Evolutionary conservation across 2,888 invertebrate species (phyloP).

Genomic region (Cryptosula pallasiana): DNA sequence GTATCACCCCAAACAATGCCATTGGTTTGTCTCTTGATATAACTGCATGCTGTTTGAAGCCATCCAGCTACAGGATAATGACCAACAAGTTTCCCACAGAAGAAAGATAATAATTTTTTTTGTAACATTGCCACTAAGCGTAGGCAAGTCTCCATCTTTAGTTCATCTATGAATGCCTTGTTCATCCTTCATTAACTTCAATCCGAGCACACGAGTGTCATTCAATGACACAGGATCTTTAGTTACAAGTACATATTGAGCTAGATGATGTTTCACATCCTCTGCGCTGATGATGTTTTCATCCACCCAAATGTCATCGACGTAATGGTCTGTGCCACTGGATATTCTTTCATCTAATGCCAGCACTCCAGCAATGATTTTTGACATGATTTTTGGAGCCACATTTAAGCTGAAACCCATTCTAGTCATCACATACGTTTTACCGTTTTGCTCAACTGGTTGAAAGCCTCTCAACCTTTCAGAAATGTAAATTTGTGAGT

Average conservation of each 20-base stretch:
- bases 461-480: not conserved
- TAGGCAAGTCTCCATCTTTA: not conserved
- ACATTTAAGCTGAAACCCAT: conserved; percentile 2
- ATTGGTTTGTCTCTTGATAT: not conserved
- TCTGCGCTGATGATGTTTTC: not conserved
- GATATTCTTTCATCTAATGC: not conserved
- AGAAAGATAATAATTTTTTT: not conserved
- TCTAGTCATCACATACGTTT: not conserved
- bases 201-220: not conserved
- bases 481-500: not conserved
- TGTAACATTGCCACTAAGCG: not conserved
- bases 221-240: not conserved
- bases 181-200: not conserved
- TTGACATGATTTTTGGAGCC: not conserved
- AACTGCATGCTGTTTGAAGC: not conserved
- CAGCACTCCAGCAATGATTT: not conserved
- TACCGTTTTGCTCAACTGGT: not conserved
- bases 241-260: not conserved
- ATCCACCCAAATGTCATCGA: not conserved
- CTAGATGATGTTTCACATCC: not conserved
- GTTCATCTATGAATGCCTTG: not conserved
- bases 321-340: not conserved
- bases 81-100: not conserved
- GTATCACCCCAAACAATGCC: not conserved
- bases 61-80: not conserved